Conservation (phyloP, 2,113 vertebrate genomes). For the Cnemophilus loriae region DNA sequence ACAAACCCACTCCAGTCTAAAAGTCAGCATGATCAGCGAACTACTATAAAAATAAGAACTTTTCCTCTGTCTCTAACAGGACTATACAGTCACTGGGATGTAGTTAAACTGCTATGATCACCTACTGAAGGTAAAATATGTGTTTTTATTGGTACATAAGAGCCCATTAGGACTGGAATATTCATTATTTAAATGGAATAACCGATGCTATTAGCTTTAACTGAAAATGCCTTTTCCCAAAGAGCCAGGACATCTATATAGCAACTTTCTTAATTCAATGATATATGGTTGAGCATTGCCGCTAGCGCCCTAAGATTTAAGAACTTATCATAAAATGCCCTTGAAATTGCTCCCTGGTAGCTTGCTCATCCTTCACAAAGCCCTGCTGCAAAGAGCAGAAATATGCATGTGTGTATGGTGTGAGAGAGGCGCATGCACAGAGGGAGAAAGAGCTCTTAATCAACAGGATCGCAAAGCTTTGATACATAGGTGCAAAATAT, state of each 20-base stretch:
- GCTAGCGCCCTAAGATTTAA: conserved; percentile 59
- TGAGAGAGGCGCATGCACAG: background rate
- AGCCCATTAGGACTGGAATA: conserved; percentile 4
- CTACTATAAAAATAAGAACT: background rate
- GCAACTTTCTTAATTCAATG: conserved; percentile 53
- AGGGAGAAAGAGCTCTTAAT: conserved; percentile 41
- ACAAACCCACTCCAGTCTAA: background rate
- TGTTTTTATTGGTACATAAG: conserved; percentile 27
- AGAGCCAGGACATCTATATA: background rate
- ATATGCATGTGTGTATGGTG: background rate
- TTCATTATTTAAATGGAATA: conserved; percentile 32
- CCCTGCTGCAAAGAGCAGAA: background rate
- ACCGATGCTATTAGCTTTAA: conserved; percentile 16
- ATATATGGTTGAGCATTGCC: background rate
- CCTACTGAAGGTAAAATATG: background rate
- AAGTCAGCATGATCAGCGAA: background rate
- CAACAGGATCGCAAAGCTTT: conserved; percentile 41
- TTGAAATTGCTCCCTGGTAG: conserved; percentile 51
- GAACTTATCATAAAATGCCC: conserved; percentile 48
- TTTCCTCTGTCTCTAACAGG: background rate
- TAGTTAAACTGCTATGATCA: conserved; percentile 24
- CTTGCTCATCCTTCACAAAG: conserved; percentile 39
- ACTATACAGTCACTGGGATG: background rate
- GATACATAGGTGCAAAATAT: conserved; percentile 49
- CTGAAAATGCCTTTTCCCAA: conserved; percentile 44